Conservation (phyloP, 2,797 vertebrate species). For the Tragopan temminckii region DNA sequence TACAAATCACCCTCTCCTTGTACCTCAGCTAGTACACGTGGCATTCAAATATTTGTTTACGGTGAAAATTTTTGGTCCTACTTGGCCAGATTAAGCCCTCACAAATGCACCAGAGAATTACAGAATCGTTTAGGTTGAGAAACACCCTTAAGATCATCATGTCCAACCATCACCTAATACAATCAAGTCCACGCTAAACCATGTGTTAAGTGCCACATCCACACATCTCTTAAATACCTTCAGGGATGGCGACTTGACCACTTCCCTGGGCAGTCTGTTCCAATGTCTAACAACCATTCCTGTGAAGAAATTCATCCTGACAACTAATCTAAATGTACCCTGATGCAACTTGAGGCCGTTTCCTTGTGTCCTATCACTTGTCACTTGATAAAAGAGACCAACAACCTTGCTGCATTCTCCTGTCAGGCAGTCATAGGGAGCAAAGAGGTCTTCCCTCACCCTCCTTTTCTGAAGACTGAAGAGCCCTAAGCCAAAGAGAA, state of each 20-base stretch:
- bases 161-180: too few species aligned
- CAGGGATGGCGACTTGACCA: neutral
- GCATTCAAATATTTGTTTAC: neutral
- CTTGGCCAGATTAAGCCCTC: neutral
- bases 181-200: neutral
- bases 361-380: neutral
- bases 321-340: neutral
- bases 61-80: neutral
- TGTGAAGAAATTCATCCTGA: neutral
- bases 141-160: neutral
- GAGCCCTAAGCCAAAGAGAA: neutral
- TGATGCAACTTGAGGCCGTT: neutral
- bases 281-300: neutral
- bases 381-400: neutral
- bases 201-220: neutral
- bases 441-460: neutral
- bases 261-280: neutral
- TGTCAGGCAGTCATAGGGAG: neutral
- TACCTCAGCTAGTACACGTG: neutral
- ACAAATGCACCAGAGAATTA: neutral
- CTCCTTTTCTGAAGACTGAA: neutral
- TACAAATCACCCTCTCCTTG: neutral
- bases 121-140: neutral
- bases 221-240: neutral
- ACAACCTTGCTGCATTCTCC: neutral